A percentile compares a stretch with the other conserved stretches of the same genome.
Conservation (phyloP, 2,797 vertebrate species). For the Sarcophilus harrisii region DNA sequence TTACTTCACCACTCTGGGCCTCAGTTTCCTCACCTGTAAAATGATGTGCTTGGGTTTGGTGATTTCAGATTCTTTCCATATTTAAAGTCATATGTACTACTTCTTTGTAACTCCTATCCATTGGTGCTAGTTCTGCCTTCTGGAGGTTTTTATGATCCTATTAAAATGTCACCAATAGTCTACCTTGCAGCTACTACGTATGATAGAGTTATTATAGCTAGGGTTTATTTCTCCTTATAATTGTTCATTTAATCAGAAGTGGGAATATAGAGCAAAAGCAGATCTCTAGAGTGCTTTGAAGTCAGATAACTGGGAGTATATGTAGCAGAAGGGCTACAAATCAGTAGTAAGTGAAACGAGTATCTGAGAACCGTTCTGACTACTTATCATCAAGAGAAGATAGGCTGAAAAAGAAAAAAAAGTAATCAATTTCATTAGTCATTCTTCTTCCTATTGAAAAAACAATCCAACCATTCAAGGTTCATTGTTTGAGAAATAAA, state of each 20-base stretch:
- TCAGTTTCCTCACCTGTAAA: not conserved
- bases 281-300: slow-evolving; percentile 3
- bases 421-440: not conserved
- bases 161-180: slow-evolving; percentile 4
- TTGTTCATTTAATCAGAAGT: slow-evolving; percentile 4
- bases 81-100: not conserved
- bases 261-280: not conserved
- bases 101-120: not conserved
- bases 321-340: not conserved
- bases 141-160: not conserved
- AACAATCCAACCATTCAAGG: not conserved
- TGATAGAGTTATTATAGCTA: not conserved
- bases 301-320: not conserved
- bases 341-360: not conserved
- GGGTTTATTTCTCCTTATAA: not conserved
- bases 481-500: not conserved
- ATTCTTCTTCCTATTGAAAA: not conserved
- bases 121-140: not conserved
- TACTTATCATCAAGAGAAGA: not conserved
- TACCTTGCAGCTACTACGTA: not conserved
- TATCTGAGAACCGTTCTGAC: not conserved
- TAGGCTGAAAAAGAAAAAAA: not conserved
- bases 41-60: not conserved
- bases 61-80: not conserved
- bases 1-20: not conserved